A percentile compares a stretch with the other conserved stretches of the same genome.
Conservation (phyloP, 2,113 vertebrate species). For the Donacobius atricapilla region DNA sequence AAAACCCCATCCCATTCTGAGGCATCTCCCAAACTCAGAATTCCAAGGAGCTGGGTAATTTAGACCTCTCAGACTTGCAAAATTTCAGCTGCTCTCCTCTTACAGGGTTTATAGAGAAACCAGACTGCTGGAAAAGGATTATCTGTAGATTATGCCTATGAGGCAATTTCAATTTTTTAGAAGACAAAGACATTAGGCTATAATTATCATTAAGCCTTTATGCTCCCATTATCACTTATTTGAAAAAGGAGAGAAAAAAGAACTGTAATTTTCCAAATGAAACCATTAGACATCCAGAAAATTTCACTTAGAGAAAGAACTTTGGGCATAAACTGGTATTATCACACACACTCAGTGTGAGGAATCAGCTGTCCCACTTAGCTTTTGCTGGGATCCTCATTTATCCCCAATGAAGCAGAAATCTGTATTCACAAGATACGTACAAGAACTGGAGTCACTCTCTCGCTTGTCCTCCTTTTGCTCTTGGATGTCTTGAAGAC, state of each 20-base stretch:
- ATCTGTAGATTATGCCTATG: background rate
- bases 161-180: background rate
- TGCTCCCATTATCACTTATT: background rate
- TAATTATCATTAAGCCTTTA: constrained; percentile 23
- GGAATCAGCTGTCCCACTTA: background rate
- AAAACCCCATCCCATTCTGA: background rate
- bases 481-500: constrained; percentile 73
- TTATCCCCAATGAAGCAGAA: background rate
- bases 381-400: background rate
- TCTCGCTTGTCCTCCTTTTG: constrained; percentile 79
- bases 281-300: background rate
- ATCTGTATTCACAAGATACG: constrained; percentile 60
- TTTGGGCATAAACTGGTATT: background rate
- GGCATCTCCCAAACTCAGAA: background rate
- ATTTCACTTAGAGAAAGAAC: background rate
- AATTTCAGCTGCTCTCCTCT: background rate
- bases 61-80: background rate
- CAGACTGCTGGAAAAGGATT: background rate
- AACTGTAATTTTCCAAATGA: background rate
- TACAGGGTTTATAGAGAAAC: background rate
- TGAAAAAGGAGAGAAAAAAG: background rate
- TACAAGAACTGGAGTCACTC: constrained; percentile 84
- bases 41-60: background rate
- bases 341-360: background rate
- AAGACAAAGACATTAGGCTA: background rate